These are phyloP conservation scores for Pterocles orientalis DNA, from an alignment of 2,113 vertebrate species.

Conservation along the genomic window DNA sequence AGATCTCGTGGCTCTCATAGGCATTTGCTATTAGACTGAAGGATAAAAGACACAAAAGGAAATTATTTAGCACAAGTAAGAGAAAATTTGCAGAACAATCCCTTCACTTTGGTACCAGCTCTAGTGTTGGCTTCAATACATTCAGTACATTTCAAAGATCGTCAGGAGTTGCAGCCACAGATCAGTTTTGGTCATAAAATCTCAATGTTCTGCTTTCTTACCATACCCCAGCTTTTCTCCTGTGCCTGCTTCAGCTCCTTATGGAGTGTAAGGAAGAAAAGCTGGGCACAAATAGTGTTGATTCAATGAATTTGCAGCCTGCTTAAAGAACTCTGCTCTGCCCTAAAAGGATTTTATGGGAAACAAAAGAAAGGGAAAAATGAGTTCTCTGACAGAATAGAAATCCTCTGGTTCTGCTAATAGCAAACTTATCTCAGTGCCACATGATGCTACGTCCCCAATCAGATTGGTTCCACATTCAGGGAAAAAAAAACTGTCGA, in stretches of 20 bases:
- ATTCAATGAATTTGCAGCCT: not conserved
- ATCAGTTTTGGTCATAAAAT: not conserved
- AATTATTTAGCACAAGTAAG: not conserved
- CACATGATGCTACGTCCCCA: not conserved
- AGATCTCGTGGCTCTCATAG: not conserved
- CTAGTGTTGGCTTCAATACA: not conserved
- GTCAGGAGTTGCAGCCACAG: not conserved
- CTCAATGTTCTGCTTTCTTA: not conserved
- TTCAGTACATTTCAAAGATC: not conserved
- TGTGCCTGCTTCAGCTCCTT: not conserved
- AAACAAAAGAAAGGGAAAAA: slow-evolving; percentile 39
- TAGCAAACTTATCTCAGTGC: slow-evolving; percentile 20
- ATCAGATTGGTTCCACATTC: slow-evolving; percentile 42
- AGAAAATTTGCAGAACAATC: not conserved
- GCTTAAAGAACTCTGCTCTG: not conserved
- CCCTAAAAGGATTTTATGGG: slow-evolving; percentile 26
- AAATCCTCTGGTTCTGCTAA: not conserved
- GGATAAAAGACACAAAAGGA: not conserved
- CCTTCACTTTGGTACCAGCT: not conserved
- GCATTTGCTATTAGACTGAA: not conserved
- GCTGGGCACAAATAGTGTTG: not conserved
- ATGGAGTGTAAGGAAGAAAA: not conserved
- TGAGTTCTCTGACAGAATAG: not conserved
- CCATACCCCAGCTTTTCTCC: not conserved
- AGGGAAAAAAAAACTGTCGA: accelerated